Evolutionary conservation across 1,140 invertebrate genomes (phyloP).

Genomic region (Pseudomyrmex pallidus): DNA sequence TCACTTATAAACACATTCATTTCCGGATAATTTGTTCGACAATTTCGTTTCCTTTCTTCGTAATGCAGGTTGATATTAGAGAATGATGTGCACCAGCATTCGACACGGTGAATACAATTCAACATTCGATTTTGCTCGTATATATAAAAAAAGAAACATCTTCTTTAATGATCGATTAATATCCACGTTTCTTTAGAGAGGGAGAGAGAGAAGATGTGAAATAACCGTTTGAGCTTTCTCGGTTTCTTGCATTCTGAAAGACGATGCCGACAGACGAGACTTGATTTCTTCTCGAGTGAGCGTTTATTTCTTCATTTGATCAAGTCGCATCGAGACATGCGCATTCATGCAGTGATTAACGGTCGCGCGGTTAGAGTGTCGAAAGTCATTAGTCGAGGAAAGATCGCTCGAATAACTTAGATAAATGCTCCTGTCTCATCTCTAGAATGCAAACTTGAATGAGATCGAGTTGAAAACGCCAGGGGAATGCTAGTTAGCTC

Average conservation of each 20-base stretch:
- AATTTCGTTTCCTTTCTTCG: constrained; percentile 17
- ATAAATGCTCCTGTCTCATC: constrained; percentile 63
- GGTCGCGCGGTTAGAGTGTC: constrained; percentile 77
- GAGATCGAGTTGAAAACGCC: neutral
- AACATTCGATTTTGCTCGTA: neutral
- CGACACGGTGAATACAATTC: constrained; percentile 9
- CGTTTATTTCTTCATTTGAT: constrained; percentile 39
- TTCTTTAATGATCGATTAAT: constrained; percentile 11
- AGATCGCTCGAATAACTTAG: constrained; percentile 59
- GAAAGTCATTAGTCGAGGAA: constrained; percentile 76
- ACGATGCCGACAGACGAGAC: constrained; percentile 11
- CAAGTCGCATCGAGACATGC: constrained; percentile 51
- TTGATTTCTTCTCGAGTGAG: constrained; percentile 6
- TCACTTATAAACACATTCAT: constrained; percentile 7
- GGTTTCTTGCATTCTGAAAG: neutral
- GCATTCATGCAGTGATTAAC: constrained; percentile 76
- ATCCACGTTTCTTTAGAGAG: constrained; percentile 20
- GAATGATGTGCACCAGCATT: constrained; percentile 20
- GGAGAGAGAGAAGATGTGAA: constrained; percentile 4
- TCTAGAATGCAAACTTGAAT: neutral
- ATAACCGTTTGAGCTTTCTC: constrained; percentile 27
- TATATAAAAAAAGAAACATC: constrained; percentile 10
- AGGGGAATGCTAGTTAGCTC: neutral
- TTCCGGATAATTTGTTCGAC: constrained; percentile 27
- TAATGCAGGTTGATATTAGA: constrained; percentile 12